phyloP scores from a whole-genome alignment of 2,113 vertebrate genomes.

The Oryzias javanicus region DNA sequence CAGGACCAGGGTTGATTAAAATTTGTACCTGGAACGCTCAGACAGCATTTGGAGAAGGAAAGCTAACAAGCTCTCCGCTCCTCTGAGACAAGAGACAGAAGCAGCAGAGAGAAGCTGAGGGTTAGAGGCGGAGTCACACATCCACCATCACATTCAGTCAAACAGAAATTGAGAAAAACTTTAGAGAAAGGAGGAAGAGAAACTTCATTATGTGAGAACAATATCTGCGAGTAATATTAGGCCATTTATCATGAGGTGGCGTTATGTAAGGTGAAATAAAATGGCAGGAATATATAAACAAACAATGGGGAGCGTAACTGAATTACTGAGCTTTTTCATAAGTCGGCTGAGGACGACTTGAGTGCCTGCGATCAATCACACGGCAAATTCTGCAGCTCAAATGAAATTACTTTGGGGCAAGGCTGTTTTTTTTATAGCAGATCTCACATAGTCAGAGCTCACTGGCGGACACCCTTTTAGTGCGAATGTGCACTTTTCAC shows the following conservation, averaged over 20 bases:
- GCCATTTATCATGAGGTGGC: constrained; percentile 60
- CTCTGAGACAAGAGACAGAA: constrained; percentile 67
- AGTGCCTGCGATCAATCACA: constrained; percentile 69
- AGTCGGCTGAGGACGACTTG: constrained; percentile 58
- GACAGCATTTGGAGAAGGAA: constrained; percentile 75
- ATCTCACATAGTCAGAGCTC: constrained; percentile 20
- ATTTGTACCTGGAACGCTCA: constrained; percentile 75
- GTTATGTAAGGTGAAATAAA: constrained; percentile 65
- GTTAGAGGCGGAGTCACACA: constrained; percentile 55
- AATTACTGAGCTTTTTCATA: constrained; percentile 72
- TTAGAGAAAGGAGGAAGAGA: constrained; percentile 38
- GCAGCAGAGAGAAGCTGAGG: constrained; percentile 47
- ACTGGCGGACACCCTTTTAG: constrained; percentile 11
- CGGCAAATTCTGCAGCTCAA: constrained; percentile 52
- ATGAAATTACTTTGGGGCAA: constrained; percentile 59
- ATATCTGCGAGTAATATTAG: constrained; percentile 67
- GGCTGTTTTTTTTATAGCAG: constrained; percentile 23
- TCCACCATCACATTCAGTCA: constrained; percentile 27
- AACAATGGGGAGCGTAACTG: constrained; percentile 59
- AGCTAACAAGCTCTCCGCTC: constrained; percentile 76
- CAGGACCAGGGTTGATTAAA: constrained; percentile 46
- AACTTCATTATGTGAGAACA: constrained; percentile 65
- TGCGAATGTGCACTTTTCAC: constrained; percentile 9
- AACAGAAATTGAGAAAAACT: constrained; percentile 47
- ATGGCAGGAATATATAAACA: constrained; percentile 66